These are phyloP conservation scores for Eledona agricola DNA, from an alignment of 2,888 invertebrate species.

Conservation along the genomic window DNA sequence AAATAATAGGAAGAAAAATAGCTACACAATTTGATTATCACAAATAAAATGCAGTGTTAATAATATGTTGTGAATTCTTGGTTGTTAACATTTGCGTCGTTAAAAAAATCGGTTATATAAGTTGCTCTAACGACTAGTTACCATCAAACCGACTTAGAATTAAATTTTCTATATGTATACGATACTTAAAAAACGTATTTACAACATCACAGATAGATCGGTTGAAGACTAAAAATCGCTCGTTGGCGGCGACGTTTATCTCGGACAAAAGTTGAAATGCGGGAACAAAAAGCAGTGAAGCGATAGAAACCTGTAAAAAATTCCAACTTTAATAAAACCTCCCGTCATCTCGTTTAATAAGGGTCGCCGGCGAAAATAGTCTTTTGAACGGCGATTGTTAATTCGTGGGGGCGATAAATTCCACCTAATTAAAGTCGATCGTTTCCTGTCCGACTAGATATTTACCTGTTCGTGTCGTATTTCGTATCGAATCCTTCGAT, in stretches of 20 bases:
- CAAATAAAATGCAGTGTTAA: constrained; percentile 34
- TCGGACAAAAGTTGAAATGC: constrained; percentile 82
- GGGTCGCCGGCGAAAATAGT: constrained; percentile 18
- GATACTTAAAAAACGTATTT: constrained; percentile 25
- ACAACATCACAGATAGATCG: constrained; percentile 47
- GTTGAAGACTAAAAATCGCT: constrained; percentile 20
- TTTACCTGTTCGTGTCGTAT: constrained; percentile 85
- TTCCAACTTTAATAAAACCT: constrained; percentile 39
- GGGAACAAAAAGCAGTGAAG: constrained; percentile 91
- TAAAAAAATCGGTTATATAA: constrained; percentile 20
- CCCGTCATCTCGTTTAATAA: constrained; percentile 45
- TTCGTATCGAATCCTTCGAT: constrained; percentile 81
- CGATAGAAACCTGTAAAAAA: constrained; percentile 81
- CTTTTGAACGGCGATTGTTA: constrained; percentile 13
- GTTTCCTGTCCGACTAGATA: constrained; percentile 30
- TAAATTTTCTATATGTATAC: constrained; percentile 41
- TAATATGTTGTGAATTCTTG: constrained; percentile 46
- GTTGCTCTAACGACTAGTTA: constrained; percentile 40
- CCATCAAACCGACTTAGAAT: constrained; percentile 38
- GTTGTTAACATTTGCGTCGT: constrained; percentile 38
- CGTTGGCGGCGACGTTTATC: constrained; percentile 58
- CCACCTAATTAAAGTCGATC: constrained; percentile 27
- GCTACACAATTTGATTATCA: constrained; percentile 39
- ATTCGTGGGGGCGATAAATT: constrained; percentile 24
- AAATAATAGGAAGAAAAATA: constrained; percentile 32